These are phyloP conservation scores for Nestor notabilis DNA, from an alignment of 2,113 vertebrate species.

Conservation along the genomic window DNA sequence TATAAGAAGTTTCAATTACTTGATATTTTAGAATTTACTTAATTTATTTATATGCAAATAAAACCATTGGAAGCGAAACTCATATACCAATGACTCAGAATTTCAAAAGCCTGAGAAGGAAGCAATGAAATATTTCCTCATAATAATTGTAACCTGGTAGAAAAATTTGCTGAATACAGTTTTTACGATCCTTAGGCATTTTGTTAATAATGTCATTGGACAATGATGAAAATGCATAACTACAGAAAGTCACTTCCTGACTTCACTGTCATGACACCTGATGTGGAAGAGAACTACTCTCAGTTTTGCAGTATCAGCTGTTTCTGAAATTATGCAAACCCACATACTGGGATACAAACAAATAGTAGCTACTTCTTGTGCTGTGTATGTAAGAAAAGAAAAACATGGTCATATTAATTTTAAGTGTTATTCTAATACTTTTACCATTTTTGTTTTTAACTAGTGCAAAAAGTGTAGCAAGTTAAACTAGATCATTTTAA, in stretches of 20 bases:
- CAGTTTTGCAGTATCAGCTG: neutral
- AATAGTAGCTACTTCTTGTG: neutral
- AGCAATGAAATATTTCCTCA: neutral
- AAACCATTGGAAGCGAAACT: neutral
- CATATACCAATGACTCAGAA: neutral
- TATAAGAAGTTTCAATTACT: neutral
- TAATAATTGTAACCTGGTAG: neutral
- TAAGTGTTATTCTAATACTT: neutral
- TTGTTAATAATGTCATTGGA: neutral
- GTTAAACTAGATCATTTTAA: neutral
- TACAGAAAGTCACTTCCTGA: neutral
- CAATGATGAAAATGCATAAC: neutral
- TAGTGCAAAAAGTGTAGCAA: neutral
- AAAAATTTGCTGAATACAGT: conserved; percentile 16
- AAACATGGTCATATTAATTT: neutral
- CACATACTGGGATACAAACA: neutral
- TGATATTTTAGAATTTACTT: neutral
- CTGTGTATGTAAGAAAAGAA: neutral
- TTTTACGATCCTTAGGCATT: neutral
- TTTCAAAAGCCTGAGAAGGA: neutral
- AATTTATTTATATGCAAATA: conserved; percentile 3
- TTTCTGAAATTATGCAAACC: neutral
- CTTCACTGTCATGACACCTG: neutral
- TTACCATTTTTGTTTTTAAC: neutral
- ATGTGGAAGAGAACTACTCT: neutral